Evolutionary conservation across 2,888 invertebrate species (phyloP).

Genomic region (Brachynemurus nebulosus): DNA sequence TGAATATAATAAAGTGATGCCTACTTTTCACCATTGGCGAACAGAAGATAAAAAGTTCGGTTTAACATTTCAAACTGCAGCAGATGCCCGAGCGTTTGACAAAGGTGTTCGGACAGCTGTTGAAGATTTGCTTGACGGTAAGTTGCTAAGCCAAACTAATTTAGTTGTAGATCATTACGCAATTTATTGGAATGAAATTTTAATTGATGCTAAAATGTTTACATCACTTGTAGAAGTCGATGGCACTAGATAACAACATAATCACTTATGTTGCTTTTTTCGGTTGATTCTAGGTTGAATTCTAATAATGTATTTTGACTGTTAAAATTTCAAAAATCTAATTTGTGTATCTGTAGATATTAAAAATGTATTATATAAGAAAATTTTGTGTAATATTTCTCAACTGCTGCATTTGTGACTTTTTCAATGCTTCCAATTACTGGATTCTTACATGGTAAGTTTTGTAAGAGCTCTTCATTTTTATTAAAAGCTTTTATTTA

Average conservation of each 20-base stretch:
- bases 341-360: neutral
- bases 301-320: too few relatives aligned
- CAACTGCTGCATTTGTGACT: constrained; percentile 44
- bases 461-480: too few relatives aligned
- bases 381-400: constrained; percentile 36
- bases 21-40: constrained; percentile 96
- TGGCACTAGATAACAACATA: neutral
- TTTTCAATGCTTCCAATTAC: constrained; percentile 47
- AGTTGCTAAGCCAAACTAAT: constrained; percentile 24
- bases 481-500: too few relatives aligned
- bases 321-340: too few relatives aligned
- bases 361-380: neutral
- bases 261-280: neutral
- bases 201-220: too few relatives aligned
- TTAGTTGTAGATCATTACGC: too few relatives aligned
- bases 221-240: too few relatives aligned
- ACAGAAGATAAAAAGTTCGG: constrained; percentile 92
- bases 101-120: constrained; percentile 81
- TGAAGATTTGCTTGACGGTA: constrained; percentile 84
- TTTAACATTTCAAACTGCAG: constrained; percentile 89
- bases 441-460: constrained; percentile 53
- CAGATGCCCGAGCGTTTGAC: constrained; percentile 88
- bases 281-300: too few relatives aligned
- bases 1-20: constrained; percentile 95
- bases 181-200: too few relatives aligned